Conservation (phyloP, 92 coral and sea anemone species). For the Phymanthus crucifer region DNA sequence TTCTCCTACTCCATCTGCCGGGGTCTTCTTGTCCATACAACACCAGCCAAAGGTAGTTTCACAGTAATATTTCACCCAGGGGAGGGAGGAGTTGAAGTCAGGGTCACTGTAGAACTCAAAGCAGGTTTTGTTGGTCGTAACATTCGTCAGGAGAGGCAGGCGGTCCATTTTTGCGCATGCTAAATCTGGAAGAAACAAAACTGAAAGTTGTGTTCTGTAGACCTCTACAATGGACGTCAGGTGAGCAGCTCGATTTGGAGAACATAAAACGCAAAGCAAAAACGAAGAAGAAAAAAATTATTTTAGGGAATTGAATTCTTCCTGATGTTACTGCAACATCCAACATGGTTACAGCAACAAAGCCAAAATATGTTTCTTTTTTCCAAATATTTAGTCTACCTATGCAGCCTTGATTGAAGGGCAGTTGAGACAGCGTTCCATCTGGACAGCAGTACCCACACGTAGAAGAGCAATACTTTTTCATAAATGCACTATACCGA, state of each 20-base stretch:
- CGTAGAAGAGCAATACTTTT: background rate
- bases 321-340: too few species aligned
- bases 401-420: slow-evolving; percentile 23
- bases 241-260: too few species aligned
- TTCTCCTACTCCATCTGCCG: slow-evolving; percentile 7
- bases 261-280: too few species aligned
- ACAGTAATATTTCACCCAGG: slow-evolving; percentile 33
- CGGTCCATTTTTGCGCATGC: background rate
- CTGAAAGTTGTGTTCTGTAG: too few species aligned
- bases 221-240: too few species aligned
- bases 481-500: slow-evolving; percentile 6
- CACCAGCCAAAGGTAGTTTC: slow-evolving; percentile 29
- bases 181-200: too few species aligned
- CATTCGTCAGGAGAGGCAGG: background rate
- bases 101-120: background rate
- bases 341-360: too few species aligned
- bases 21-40: slow-evolving; percentile 16
- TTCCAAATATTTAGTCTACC: background rate
- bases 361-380: background rate
- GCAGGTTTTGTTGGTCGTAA: background rate
- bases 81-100: background rate
- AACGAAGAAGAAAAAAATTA: too few species aligned
- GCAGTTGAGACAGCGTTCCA: slow-evolving; percentile 11
- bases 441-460: slow-evolving; percentile 35
- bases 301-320: too few species aligned